These are phyloP conservation scores for Mormyrus lacerda DNA, from an alignment of 2,113 vertebrate genomes.

Conservation along the genomic window DNA sequence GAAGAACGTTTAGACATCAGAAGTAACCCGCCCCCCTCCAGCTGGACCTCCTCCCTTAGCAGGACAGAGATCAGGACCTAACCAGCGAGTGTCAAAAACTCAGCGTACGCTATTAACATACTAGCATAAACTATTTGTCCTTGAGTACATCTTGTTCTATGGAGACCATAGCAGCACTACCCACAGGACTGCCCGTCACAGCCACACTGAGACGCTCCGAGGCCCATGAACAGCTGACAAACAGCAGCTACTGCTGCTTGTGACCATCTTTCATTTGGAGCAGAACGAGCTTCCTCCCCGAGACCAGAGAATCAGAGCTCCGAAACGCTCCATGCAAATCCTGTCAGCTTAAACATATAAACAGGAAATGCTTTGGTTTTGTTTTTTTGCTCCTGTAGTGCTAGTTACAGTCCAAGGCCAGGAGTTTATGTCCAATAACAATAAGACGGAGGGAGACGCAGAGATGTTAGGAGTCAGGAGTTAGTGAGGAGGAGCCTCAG, in stretches of 20 bases:
- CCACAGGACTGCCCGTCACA: not conserved
- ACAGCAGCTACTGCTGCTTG: not conserved
- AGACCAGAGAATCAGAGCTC: not conserved
- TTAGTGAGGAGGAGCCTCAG: not conserved
- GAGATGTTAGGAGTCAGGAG: not conserved
- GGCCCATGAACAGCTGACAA: not conserved
- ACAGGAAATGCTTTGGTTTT: conserved; percentile 27
- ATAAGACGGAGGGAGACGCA: not conserved
- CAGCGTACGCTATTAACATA: not conserved
- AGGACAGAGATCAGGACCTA: not conserved
- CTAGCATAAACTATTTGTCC: not conserved
- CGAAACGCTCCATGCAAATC: not conserved
- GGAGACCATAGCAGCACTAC: not conserved
- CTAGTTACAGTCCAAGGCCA: not conserved
- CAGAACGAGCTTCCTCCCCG: not conserved
- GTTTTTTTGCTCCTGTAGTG: not conserved
- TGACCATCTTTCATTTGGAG: not conserved
- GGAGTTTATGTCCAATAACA: not conserved
- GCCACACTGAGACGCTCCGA: not conserved
- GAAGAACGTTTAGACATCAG: not conserved
- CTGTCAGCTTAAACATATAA: conserved; percentile 18
- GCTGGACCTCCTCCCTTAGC: not conserved
- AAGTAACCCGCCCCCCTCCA: not conserved
- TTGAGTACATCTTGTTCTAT: not conserved
- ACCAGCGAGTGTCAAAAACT: not conserved